A percentile compares a stretch with the other conserved stretches of the same genome.
These are phyloP conservation scores for Psilopsiagon aymara DNA, from an alignment of 2,113 vertebrate species.

Conservation along the genomic window DNA sequence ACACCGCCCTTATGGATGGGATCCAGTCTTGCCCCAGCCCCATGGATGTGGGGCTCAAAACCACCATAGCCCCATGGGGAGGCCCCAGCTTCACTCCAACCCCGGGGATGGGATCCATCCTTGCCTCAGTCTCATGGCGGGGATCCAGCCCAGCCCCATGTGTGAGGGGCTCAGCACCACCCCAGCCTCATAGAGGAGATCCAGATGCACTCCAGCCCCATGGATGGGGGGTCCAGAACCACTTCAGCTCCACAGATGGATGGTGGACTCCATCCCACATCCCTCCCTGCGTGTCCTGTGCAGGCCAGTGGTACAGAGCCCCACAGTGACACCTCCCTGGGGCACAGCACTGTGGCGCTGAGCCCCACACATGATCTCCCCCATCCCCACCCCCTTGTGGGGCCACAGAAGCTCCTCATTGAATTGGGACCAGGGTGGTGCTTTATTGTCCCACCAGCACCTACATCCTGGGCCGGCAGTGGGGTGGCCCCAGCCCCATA, in stretches of 20 bases:
- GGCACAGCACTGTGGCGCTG: neutral
- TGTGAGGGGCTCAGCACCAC: neutral
- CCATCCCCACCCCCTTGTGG: neutral
- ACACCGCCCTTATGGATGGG: neutral
- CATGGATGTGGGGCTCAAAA: neutral
- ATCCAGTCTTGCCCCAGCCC: neutral
- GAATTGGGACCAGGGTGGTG: neutral
- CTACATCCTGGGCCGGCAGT: neutral
- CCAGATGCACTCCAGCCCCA: neutral
- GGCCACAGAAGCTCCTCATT: neutral
- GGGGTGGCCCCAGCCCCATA: neutral
- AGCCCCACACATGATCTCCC: no score
- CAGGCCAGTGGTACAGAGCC: neutral
- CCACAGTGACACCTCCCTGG: fast-evolving
- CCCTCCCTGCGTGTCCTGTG: neutral
- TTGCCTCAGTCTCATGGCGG: neutral
- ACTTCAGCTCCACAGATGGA: no score
- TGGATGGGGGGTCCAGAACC: neutral
- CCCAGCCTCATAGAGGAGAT: neutral
- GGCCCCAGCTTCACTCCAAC: neutral
- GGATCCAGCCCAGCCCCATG: neutral
- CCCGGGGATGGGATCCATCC: neutral
- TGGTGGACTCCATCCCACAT: neutral
- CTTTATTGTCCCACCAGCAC: constrained; percentile 4
- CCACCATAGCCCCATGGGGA: neutral